These are phyloP conservation scores for Neodiprion lecontei DNA, from an alignment of 1,140 invertebrate species.

Conservation along the genomic window DNA sequence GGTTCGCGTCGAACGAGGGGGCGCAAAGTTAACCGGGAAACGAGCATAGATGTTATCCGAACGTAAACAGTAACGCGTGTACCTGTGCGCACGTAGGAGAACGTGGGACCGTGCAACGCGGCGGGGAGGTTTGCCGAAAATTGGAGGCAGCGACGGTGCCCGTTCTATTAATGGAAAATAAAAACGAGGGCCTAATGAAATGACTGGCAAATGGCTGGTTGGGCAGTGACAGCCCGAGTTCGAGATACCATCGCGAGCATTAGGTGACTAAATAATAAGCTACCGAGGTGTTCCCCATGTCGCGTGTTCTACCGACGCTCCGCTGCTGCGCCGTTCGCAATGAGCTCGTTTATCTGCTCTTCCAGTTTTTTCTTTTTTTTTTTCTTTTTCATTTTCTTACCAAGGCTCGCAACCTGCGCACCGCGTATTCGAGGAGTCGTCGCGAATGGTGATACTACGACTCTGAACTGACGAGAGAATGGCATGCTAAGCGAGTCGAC, in stretches of 20 bases:
- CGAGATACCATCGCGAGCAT: conserved; percentile 21
- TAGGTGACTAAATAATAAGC: conserved; percentile 17
- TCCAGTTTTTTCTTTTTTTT: too few relatives aligned
- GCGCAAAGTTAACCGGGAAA: background rate
- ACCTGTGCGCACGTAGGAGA: too few relatives aligned
- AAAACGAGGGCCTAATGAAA: conserved; percentile 24
- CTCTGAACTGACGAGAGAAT: conserved; percentile 47
- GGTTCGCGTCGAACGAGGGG: background rate
- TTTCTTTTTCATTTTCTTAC: too few relatives aligned
- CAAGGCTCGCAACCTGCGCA: too few relatives aligned
- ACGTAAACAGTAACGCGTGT: background rate
- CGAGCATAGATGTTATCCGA: background rate
- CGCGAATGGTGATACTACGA: conserved; percentile 37
- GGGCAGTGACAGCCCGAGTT: conserved; percentile 16
- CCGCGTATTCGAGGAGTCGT: background rate
- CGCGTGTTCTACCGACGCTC: background rate
- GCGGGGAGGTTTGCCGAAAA: too few relatives aligned
- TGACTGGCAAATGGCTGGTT: conserved; percentile 22
- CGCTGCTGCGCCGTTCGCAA: background rate
- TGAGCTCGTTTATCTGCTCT: too few relatives aligned
- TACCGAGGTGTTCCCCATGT: background rate
- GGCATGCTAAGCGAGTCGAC: conserved; percentile 32
- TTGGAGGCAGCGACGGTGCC: background rate
- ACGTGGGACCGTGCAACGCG: too few relatives aligned
- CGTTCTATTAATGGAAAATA: conserved; percentile 22